A percentile compares a stretch with the other conserved stretches of the same genome.
phyloP scores from a whole-genome alignment of 2,797 vertebrate genomes.

The Odontamblyopus rebecca region DNA sequence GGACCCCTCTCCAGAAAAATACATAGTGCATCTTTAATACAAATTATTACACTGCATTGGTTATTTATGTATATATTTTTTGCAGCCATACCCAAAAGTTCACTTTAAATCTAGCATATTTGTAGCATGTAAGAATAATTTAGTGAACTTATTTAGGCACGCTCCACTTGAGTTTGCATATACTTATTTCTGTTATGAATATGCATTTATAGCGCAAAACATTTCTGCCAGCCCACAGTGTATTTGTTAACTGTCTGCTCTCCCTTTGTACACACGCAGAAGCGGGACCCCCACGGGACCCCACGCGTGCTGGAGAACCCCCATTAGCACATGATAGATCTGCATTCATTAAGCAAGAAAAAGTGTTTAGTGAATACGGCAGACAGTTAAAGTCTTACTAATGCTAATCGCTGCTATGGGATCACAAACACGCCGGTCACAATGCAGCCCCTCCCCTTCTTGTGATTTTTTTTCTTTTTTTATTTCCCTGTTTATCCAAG shows the following conservation, averaged over 20 bases:
- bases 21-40: too few relatives aligned
- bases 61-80: too few relatives aligned
- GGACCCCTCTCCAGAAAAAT: too few relatives aligned
- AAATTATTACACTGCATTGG: too few relatives aligned
- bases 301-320: conserved; percentile 20
- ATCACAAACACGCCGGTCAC: conserved; percentile 45
- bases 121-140: neutral
- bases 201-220: conserved; percentile 1
- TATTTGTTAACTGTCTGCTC: conserved; percentile 16
- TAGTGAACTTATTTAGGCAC: neutral
- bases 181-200: neutral
- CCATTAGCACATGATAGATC: conserved; percentile 37
- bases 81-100: too few relatives aligned
- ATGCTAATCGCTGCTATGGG: conserved; percentile 38
- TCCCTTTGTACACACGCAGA: conserved; percentile 18
- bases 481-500: conserved; percentile 54
- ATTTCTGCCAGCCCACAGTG: neutral
- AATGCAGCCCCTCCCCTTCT: conserved; percentile 26
- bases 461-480: conserved; percentile 22
- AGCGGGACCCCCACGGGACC: conserved; percentile 12
- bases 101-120: too few relatives aligned
- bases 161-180: neutral
- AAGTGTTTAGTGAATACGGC: conserved; percentile 19
- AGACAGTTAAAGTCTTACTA: conserved; percentile 23
- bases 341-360: conserved; percentile 38